Conservation (phyloP, 2,113 vertebrate species). For the Zingel zingel region DNA sequence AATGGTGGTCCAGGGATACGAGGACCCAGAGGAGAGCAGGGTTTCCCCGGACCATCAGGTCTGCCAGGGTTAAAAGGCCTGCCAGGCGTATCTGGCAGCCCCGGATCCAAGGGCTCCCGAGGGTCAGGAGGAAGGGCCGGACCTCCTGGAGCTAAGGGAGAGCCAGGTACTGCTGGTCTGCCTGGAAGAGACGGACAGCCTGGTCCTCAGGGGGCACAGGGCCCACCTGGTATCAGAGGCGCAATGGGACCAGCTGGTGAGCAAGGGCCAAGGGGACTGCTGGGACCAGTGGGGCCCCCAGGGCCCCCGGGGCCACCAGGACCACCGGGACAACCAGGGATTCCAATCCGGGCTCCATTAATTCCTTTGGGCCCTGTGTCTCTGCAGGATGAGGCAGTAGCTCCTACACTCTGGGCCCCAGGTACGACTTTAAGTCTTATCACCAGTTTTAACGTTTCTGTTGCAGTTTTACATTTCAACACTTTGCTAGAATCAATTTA, state of each 20-base stretch:
- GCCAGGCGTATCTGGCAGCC: slow-evolving; percentile 90
- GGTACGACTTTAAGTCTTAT: slow-evolving; percentile 51
- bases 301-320: slow-evolving; percentile 90
- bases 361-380: slow-evolving; percentile 81
- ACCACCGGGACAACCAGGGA: slow-evolving; percentile 87
- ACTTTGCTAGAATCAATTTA: neutral
- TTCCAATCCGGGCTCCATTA: slow-evolving; percentile 74
- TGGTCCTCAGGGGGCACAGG: slow-evolving; percentile 89
- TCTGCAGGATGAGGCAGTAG: slow-evolving; percentile 80
- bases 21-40: slow-evolving; percentile 90
- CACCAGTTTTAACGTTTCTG: neutral
- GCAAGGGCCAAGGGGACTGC: slow-evolving; percentile 88
- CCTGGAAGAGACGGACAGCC: slow-evolving; percentile 90
- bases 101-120: slow-evolving; percentile 92
- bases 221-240: slow-evolving; percentile 90
- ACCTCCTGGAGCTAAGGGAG: slow-evolving; percentile 89
- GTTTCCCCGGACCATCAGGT: slow-evolving; percentile 86
- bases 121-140: slow-evolving; percentile 95
- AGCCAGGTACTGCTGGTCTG: slow-evolving; percentile 88
- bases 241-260: slow-evolving; percentile 89
- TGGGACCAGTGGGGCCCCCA: slow-evolving; percentile 88
- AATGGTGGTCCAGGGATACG: slow-evolving; percentile 89
- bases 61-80: slow-evolving; percentile 90
- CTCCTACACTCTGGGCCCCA: slow-evolving; percentile 68
- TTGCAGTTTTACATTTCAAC: too few species aligned